Conservation (phyloP, 2,888 invertebrate genomes). For the Eristalinus aeneus region DNA sequence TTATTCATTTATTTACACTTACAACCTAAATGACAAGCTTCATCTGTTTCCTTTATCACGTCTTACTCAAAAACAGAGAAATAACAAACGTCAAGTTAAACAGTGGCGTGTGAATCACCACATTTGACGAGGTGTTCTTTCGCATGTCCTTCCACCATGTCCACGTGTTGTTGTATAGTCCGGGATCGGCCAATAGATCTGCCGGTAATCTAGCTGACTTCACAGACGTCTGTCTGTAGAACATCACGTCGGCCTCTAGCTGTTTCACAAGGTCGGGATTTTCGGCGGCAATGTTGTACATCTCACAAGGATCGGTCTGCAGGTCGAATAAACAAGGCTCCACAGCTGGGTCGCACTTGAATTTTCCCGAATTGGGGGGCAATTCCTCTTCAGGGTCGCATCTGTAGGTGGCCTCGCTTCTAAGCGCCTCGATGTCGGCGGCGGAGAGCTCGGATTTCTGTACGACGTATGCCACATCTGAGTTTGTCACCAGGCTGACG, state of each 20-base stretch:
- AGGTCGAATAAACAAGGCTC: conserved; percentile 82
- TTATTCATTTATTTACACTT: conserved; percentile 13
- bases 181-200: conserved; percentile 83
- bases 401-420: conserved; percentile 73
- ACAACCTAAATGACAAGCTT: not conserved
- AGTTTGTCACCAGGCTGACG: conserved; percentile 74
- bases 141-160: conserved; percentile 82
- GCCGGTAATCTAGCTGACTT: conserved; percentile 80
- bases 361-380: conserved; percentile 46
- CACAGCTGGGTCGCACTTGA: conserved; percentile 76
- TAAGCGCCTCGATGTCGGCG: conserved; percentile 72
- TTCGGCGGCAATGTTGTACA: conserved; percentile 76
- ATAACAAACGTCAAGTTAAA: conserved; percentile 32
- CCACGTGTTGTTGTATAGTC: conserved; percentile 83
- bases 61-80: not conserved
- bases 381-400: conserved; percentile 50
- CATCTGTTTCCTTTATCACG: not conserved
- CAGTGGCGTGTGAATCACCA: not conserved
- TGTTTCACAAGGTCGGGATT: conserved; percentile 74
- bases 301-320: conserved; percentile 82
- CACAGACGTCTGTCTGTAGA: conserved; percentile 80
- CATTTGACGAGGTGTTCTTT: not conserved
- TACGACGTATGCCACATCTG: conserved; percentile 73
- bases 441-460: not conserved
- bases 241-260: conserved; percentile 81